Percentiles rank a stretch among this genome's conserved stretches.
Conservation (phyloP, 1,140 invertebrate genomes). For the Augochlora pura region DNA sequence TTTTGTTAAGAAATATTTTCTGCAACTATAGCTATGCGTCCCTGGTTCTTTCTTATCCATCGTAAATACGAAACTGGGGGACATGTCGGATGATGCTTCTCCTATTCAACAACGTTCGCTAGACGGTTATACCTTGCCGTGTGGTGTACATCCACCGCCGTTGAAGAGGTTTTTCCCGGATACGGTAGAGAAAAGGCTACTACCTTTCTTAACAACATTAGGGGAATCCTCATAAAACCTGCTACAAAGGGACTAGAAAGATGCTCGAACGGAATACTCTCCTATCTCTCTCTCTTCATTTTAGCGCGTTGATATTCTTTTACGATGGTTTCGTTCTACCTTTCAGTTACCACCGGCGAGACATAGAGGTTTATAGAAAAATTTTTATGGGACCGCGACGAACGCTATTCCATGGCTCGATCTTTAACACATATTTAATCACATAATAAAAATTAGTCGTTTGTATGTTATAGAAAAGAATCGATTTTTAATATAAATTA, state of each 20-base stretch:
- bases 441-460: too few relatives aligned
- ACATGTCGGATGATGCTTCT: slow-evolving; percentile 1
- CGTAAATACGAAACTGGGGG: slow-evolving; percentile 7
- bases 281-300: too few relatives aligned
- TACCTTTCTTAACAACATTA: slow-evolving; percentile 55
- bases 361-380: too few relatives aligned
- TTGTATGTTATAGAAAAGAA: too few relatives aligned
- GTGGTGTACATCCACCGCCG: background rate
- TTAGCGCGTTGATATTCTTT: background rate
- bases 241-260: background rate
- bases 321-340: too few relatives aligned
- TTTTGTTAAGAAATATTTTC: slow-evolving; percentile 18
- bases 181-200: slow-evolving; percentile 13
- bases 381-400: too few relatives aligned
- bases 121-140: too few relatives aligned
- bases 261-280: slow-evolving; percentile 10
- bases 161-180: slow-evolving; percentile 15
- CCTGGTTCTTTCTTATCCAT: slow-evolving; percentile 17
- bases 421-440: too few relatives aligned
- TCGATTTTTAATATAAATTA: too few relatives aligned
- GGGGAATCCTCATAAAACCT: slow-evolving; percentile 66
- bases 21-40: too few relatives aligned
- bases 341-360: too few relatives aligned
- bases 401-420: too few relatives aligned
- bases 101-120: background rate